Percentiles rank a stretch among this genome's conserved stretches.
Evolutionary conservation across 2,113 vertebrate genomes (phyloP).

Genomic region (Pogonocichla stellata): DNA sequence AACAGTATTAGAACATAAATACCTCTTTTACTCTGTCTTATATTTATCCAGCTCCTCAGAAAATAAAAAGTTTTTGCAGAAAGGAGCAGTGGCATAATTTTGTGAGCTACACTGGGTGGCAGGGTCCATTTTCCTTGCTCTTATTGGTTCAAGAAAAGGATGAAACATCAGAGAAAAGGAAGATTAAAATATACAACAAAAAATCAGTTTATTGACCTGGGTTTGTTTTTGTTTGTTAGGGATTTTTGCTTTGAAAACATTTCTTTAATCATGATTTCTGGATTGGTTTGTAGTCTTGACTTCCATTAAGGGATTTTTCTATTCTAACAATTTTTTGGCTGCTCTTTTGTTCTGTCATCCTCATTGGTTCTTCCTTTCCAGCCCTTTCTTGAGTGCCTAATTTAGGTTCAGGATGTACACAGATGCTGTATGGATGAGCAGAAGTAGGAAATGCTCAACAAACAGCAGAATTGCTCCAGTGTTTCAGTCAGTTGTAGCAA

Average conservation of each 20-base stretch:
- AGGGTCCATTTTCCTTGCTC: neutral
- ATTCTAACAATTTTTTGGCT: neutral
- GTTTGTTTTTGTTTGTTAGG: neutral
- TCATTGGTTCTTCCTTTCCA: neutral
- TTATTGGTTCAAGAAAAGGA: no score
- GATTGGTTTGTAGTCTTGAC: neutral
- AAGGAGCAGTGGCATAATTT: neutral
- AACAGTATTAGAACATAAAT: slow-evolving; percentile 18
- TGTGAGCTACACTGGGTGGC: neutral
- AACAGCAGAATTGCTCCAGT: neutral
- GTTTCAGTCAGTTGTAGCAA: neutral
- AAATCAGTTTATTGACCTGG: neutral
- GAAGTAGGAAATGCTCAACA: neutral
- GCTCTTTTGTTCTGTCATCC: neutral
- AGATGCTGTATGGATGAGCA: neutral
- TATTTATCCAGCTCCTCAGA: slow-evolving; percentile 1
- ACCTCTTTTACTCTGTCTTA: neutral
- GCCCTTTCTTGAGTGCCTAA: neutral
- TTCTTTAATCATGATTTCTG: neutral
- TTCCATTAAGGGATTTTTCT: neutral
- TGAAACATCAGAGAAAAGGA: no score
- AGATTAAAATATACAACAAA: neutral
- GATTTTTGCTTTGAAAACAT: neutral
- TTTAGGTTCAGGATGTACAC: neutral
- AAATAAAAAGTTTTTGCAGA: neutral